These are phyloP conservation scores for Tachypleus tridentatus DNA, from an alignment of 1,140 invertebrate species.

Conservation along the genomic window DNA sequence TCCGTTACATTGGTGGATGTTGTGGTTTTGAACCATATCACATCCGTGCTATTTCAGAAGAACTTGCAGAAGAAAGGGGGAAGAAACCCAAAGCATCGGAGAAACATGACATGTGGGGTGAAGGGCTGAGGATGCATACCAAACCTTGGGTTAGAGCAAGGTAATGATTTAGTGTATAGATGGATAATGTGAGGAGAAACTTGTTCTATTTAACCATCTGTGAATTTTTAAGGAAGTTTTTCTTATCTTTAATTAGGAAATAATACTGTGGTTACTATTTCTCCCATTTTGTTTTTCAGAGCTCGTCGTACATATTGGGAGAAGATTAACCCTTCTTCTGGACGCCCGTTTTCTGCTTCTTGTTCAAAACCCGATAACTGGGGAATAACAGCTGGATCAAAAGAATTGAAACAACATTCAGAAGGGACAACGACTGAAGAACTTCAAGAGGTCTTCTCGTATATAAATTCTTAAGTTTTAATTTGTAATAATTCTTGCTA, in stretches of 20 bases:
- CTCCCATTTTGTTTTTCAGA: conserved; percentile 18
- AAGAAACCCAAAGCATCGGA: conserved; percentile 27
- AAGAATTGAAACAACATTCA: conserved; percentile 27
- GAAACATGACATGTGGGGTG: conserved; percentile 35
- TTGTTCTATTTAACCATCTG: too few species aligned
- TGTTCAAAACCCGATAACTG: conserved; percentile 33
- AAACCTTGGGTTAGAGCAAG: conserved; percentile 37
- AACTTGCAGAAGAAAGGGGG: conserved; percentile 31
- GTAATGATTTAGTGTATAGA: conserved; percentile 16
- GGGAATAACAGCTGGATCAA: conserved; percentile 32
- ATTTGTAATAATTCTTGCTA: too few species aligned
- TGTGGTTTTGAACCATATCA: conserved; percentile 38
- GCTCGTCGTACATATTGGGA: conserved; percentile 34
- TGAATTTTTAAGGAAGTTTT: not conserved
- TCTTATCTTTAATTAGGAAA: not conserved
- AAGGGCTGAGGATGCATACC: conserved; percentile 33
- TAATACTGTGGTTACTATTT: too few species aligned
- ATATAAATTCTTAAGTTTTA: too few species aligned
- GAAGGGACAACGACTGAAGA: conserved; percentile 27
- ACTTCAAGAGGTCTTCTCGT: not conserved
- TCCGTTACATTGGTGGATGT: conserved; percentile 36
- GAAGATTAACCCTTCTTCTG: conserved; percentile 31
- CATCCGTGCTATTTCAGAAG: conserved; percentile 35
- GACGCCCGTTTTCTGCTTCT: conserved; percentile 29
- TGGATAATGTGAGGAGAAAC: too few species aligned